Conservation (phyloP, 2,797 vertebrate genomes). For the Neostethus bicornis region DNA sequence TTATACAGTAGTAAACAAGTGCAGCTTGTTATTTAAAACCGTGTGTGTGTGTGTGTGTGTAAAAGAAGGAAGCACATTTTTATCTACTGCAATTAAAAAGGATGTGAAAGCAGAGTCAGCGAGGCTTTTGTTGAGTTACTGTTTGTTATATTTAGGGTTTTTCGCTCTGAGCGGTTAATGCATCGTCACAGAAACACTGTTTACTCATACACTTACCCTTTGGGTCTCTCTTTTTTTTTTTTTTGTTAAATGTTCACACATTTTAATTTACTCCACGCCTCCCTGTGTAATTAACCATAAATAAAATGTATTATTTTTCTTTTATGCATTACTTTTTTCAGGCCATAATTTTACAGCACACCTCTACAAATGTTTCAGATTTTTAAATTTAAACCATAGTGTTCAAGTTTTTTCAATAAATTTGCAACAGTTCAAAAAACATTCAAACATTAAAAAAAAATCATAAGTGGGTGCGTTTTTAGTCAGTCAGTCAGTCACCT, state of each 20-base stretch:
- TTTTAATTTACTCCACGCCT: not conserved
- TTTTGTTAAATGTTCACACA: not conserved
- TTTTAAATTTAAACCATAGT: no score
- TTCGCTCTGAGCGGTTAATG: not conserved
- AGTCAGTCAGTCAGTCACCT: no score
- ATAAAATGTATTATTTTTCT: not conserved
- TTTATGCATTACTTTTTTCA: not conserved
- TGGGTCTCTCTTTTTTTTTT: not conserved
- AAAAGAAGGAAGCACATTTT: not conserved
- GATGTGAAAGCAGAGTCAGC: not conserved
- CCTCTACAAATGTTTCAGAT: not conserved
- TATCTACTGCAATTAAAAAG: not conserved
- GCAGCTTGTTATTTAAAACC: not conserved
- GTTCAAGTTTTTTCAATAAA: no score
- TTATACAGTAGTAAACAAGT: not conserved
- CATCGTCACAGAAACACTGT: not conserved
- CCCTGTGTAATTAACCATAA: not conserved
- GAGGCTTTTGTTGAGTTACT: not conserved
- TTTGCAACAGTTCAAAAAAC: no score
- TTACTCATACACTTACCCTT: not conserved
- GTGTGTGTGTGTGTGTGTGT: not conserved
- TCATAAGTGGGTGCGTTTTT: no score
- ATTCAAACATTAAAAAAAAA: no score
- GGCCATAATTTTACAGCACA: not conserved
- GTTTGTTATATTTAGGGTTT: not conserved